Percentiles rank a stretch among this genome's conserved stretches.
These are phyloP conservation scores for Ophioderma brevispina DNA, from an alignment of 35 echinoderm and acorn worm species.

Conservation along the genomic window DNA sequence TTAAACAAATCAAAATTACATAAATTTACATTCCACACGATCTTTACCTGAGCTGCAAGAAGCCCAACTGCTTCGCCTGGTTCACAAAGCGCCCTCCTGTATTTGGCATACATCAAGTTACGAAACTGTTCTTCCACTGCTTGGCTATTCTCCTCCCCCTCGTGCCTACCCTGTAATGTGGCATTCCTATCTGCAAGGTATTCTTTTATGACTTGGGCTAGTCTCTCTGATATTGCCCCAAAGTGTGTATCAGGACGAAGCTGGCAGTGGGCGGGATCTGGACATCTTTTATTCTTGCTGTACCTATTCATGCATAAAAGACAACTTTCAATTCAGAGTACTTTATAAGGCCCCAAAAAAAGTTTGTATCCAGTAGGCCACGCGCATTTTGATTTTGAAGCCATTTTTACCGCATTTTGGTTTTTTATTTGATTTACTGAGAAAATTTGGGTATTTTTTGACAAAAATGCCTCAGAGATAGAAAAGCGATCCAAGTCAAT, in stretches of 20 bases:
- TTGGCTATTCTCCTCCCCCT: background rate
- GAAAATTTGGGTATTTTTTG: too few relatives aligned
- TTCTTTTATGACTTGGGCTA: slow-evolving; percentile 58
- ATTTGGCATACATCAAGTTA: slow-evolving; percentile 78
- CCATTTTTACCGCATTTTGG: too few relatives aligned
- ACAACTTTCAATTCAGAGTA: too few relatives aligned
- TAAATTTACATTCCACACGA: too few relatives aligned
- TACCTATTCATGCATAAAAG: too few relatives aligned
- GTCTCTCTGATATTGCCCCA: slow-evolving; percentile 87
- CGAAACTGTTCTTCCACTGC: slow-evolving; percentile 41
- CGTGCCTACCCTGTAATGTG: background rate
- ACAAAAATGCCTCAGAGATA: too few relatives aligned
- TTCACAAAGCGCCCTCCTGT: slow-evolving; percentile 75
- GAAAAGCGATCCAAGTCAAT: too few relatives aligned
- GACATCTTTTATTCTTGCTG: slow-evolving; percentile 68
- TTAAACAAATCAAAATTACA: too few relatives aligned
- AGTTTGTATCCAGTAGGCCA: too few relatives aligned
- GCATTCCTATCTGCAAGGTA: slow-evolving; percentile 54
- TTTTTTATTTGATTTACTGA: too few relatives aligned
- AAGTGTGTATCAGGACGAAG: slow-evolving; percentile 81
- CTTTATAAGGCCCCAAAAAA: too few relatives aligned
- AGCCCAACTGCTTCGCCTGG: slow-evolving; percentile 95
- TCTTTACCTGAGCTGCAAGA: slow-evolving; percentile 88
- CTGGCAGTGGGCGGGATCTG: slow-evolving; percentile 79
- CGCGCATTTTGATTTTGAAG: too few relatives aligned